Evolutionary conservation across 64 coral and sea anemone genomes (phyloP), one percentile per base, ranked within the genome.

Genomic region (Dendronephthya gigantea): DNA sequence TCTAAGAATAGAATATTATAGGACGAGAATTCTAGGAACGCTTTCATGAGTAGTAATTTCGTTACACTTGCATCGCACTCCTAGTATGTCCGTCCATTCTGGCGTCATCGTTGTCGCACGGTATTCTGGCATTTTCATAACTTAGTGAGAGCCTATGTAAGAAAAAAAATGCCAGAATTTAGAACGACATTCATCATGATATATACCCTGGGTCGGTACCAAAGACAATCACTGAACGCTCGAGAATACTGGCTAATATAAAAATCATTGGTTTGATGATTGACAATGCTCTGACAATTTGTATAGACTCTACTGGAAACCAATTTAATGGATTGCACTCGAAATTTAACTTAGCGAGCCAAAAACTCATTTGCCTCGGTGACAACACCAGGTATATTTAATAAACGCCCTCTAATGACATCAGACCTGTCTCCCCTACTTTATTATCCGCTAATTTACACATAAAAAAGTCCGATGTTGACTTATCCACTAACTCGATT

Each of bases 101-200:
- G 55, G 5, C 55, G 55, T 62, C 16, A 62, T 62, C 55, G n/a
- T 62, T 62, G 1, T 45, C 41, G 41, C 41, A 45, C 11, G 41
- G 41, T 45, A 45, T 45, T 45, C 41, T 62, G 55, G 55, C 55
- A 62, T 62, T 62, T 45, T 62, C 19, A 62, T 62, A 19, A 23
- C 55, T 27, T 62, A 62, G 0, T 23, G 55, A 23, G 19, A 6
- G 55, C 55, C 55, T 62, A 62, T 62, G 16, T 19, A n/a, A 27
- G 55, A 62, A 62, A 62, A n/a, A n/a, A 62, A n/a, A 62, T 62
- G 55, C 55, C 55, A 62, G 55, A 62, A 62, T 62, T 58, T 62
- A 62, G 25, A 23, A 23, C 17, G 7, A 6, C 25, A 27, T n/a
- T 62, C 55, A 62, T 62, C 25, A n/a, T n/a, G n/a, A n/a, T 22